Base-by-base conservation (phyloP, 2,888 invertebrate species). In the Eilema depressum region DNA sequence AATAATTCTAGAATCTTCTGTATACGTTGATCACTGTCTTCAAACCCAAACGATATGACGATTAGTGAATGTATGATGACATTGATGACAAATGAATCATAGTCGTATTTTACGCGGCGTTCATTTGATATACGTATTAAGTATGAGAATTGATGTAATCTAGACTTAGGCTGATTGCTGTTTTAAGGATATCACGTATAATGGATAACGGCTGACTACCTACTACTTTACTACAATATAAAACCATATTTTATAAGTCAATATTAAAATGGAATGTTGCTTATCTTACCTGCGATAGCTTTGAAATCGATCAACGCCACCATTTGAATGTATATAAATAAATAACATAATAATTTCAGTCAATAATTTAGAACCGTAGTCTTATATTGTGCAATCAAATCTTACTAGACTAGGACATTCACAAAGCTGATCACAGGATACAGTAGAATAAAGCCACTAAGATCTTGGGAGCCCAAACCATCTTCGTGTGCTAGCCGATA, bases 241-340 rank as follows among this genome's bases (percentile, higher is more conserved):
- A 37, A 41, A 25, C 8, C 17, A 63, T 23, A 25, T 37, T 37
- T 62, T 20, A 23, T 37, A 41, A 41, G 41, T 41, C 17, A 41
- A 41, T 41, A 63, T 11, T 41, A 41, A 63, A 63, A 63, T 26
- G 26, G 25, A 63, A 41, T 26, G 61, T 63, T 53, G 60, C 23
- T 30, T 30, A 33, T 68, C 71, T 71, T 71, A 71, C 71, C 71
- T 71, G 71, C 25, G n/a, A 63, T 56, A 61, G 28, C 66, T 62
- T 41, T 11, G 60, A 60, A 33, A 71, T 7, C 53, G 53, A 66
- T 17, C 53, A 67, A 63, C 66, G 63, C 66, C 63, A 70, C 70
- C 70, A 66, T 41, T 66, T 66, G 63, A 62, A 70, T 70, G 28
- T 60, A 64, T 56, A 12, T 53, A n/a, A 53, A 47, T 47, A 47